Conservation (phyloP, 2,797 vertebrate genomes). For the Spinus pinus region DNA sequence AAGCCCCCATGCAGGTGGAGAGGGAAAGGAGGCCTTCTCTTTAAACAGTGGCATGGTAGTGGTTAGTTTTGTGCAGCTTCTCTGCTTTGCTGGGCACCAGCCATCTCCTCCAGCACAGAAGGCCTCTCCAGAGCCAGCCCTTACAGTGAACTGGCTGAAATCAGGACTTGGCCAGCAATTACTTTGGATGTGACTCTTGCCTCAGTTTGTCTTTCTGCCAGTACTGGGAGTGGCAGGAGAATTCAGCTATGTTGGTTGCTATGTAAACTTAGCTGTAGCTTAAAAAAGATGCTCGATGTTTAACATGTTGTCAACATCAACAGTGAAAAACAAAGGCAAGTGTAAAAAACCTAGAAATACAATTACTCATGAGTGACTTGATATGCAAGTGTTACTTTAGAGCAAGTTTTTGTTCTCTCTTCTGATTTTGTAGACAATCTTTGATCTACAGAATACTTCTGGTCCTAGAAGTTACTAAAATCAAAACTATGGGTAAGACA, state of each 20-base stretch:
- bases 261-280: neutral
- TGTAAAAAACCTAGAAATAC: neutral
- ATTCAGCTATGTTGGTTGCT: neutral
- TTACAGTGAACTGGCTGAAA: neutral
- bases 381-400: neutral
- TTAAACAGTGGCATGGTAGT: neutral
- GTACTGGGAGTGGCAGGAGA: neutral
- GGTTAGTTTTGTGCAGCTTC: neutral
- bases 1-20: rapidly evolving
- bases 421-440: neutral
- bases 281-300: neutral
- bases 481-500: neutral
- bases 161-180: neutral
- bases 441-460: neutral
- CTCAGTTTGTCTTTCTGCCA: neutral
- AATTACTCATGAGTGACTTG: neutral
- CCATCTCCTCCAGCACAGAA: neutral
- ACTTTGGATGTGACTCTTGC: neutral
- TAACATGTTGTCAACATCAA: neutral
- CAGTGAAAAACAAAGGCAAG: neutral
- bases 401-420: neutral
- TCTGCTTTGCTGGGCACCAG: neutral
- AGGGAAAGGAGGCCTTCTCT: neutral
- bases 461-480: neutral
- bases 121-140: neutral